phyloP scores from a whole-genome alignment of 2,888 invertebrate genomes.

The Opisthograptis luteolata region DNA sequence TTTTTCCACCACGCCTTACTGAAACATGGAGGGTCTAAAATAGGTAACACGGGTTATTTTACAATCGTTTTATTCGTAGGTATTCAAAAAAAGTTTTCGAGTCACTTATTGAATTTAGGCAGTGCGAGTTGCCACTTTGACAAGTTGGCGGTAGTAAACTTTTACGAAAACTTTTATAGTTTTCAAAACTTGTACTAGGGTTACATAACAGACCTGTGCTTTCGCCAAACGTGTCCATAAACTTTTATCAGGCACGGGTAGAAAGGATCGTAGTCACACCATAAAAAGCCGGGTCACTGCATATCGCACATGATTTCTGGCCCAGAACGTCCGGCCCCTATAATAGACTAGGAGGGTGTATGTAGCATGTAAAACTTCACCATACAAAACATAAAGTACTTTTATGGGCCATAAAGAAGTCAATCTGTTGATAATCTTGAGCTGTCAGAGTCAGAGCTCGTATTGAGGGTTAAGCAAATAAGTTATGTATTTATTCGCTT shows the following conservation, averaged over 20 bases:
- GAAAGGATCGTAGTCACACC: conserved; percentile 19
- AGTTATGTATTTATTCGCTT: not conserved
- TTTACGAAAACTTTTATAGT: too few relatives aligned
- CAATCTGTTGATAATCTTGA: not conserved
- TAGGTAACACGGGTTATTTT: too few relatives aligned
- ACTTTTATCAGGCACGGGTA: conserved; percentile 22
- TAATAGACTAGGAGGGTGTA: conserved; percentile 14
- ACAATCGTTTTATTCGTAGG: too few relatives aligned
- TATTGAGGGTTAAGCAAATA: not conserved
- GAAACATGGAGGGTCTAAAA: too few relatives aligned
- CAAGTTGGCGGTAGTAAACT: too few relatives aligned
- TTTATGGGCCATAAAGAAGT: not conserved
- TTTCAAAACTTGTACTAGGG: too few relatives aligned
- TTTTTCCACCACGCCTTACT: too few relatives aligned
- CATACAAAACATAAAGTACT: not conserved
- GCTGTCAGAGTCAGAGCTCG: too few relatives aligned
- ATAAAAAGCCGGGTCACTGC: conserved; percentile 37
- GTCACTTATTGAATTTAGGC: too few relatives aligned
- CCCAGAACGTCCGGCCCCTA: conserved; percentile 17
- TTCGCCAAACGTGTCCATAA: conserved; percentile 20
- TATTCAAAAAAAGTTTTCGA: too few relatives aligned
- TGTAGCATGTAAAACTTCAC: not conserved
- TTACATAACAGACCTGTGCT: conserved; percentile 15
- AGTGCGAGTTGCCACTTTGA: too few relatives aligned
- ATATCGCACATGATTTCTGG: conserved; percentile 35